Base-by-base conservation (phyloP, 92 coral and sea anemone species). In the Siderastrea radians region DNA sequence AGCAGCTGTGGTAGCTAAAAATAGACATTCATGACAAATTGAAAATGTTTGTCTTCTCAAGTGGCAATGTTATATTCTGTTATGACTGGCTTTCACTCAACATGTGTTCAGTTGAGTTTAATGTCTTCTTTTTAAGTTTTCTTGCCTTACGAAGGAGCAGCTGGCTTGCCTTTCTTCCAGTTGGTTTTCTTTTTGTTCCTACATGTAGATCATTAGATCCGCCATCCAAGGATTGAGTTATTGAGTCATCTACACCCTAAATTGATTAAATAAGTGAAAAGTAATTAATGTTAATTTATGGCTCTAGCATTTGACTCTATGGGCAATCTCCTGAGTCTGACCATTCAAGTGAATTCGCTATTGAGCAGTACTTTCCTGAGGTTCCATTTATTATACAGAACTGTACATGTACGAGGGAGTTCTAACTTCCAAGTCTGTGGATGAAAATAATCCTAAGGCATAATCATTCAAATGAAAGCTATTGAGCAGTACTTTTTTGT, bases 91-190 rank as follows among this genome's bases (percentile, higher is more conserved):
- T 16, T n/a, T 26, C 13, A 9, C 5, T 68, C 6, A 15, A 15
- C 38, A 19, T 26, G 5, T 14, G 52, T 81, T 14, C 17, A 52
- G 51, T 45, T 68, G 76, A 45, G n/a, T 58, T 82, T 46, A 17
- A 44, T 70, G 62, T 49, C 52, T 61, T 74, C 52, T 9, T 84
- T 61, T 62, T 73, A 2, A 73, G 65, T 84, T 74, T 83, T 83
- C 87, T 83, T 62, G 87, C 87, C 80, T 73, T 84, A 44, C 44
- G 72, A 38, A 84, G 80, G 49, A 73, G 62, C 54, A 49, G 80
- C 49, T 72, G 78, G 78, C 87, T 72, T 72, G 79, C 12, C 68
- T 84, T 84, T 44, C 44, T 73, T 11, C 51, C 61, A 49, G 59
- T 60, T 3, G 50, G 51, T 50, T 59, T 72, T 52, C 80, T 63